Evolutionary conservation across 2,113 vertebrate species (phyloP).

Genomic region (Zosterops lateralis): DNA sequence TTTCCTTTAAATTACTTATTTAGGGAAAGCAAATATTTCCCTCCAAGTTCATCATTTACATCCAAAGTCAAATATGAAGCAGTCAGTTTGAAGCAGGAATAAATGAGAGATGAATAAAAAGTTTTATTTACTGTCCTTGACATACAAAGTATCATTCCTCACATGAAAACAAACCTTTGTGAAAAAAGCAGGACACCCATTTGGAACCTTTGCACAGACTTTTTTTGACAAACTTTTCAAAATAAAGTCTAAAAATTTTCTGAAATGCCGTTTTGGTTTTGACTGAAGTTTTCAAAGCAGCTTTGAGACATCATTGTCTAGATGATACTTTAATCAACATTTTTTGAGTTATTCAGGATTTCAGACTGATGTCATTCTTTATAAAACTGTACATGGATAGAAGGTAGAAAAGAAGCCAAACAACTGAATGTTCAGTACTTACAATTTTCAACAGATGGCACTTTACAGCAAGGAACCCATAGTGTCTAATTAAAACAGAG

Average conservation of each 20-base stretch:
- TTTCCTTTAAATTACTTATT: neutral
- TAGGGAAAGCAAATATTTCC: neutral
- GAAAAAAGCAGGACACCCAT: neutral
- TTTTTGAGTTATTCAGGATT: neutral
- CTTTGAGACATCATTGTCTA: neutral
- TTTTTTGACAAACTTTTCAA: neutral
- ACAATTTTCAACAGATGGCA: constrained; percentile 25
- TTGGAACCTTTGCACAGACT: neutral
- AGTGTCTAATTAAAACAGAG: neutral
- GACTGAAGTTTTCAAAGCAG: neutral
- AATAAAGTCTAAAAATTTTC: neutral
- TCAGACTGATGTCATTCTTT: neutral
- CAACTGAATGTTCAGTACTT: neutral
- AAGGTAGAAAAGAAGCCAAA: neutral
- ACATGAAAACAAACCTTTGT: neutral
- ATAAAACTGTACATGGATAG: neutral
- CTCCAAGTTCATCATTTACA: neutral
- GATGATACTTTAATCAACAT: neutral
- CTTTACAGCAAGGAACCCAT: constrained; percentile 6
- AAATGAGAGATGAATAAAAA: neutral
- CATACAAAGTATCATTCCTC: neutral
- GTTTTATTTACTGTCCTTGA: neutral
- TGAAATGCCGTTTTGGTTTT: neutral
- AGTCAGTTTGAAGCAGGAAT: neutral
- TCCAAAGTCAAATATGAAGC: neutral